A percentile compares a stretch with the other conserved stretches of the same genome.
Evolutionary conservation across 2,797 vertebrate genomes (phyloP).

Genomic region (Pipistrellus pipistrellus): DNA sequence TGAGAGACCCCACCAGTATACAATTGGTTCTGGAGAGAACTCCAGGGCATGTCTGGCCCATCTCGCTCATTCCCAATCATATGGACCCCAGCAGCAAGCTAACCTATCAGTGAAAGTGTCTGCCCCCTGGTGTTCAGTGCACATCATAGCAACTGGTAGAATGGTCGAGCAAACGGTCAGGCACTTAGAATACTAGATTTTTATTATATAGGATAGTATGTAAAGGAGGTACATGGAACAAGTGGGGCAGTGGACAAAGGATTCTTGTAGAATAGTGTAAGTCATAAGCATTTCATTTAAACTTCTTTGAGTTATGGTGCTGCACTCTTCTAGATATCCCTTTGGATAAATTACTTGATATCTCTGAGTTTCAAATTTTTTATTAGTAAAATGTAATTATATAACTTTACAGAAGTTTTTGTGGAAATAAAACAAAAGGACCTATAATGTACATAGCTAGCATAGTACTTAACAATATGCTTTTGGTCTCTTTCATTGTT

Average conservation of each 20-base stretch:
- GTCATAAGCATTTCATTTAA: neutral
- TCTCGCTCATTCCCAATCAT: too few relatives aligned
- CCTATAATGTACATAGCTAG: neutral
- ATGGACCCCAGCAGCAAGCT: too few relatives aligned
- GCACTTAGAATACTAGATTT: too few relatives aligned
- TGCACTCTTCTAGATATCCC: neutral
- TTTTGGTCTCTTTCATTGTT: neutral
- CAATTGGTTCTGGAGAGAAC: too few relatives aligned
- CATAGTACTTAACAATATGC: neutral
- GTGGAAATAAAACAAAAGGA: conserved; percentile 16
- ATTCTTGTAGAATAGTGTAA: neutral
- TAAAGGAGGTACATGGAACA: neutral
- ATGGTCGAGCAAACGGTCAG: too few relatives aligned
- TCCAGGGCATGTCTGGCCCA: too few relatives aligned
- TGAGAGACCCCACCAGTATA: too few relatives aligned
- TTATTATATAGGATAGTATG: too few relatives aligned
- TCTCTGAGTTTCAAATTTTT: too few relatives aligned
- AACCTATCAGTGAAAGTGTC: too few relatives aligned
- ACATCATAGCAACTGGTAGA: too few relatives aligned
- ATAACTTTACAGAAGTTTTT: neutral
- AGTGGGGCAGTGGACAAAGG: neutral
- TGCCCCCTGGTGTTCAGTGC: too few relatives aligned
- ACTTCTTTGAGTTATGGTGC: neutral
- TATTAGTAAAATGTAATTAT: neutral
- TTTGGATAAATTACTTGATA: neutral